phyloP scores from a whole-genome alignment of 2,797 vertebrate species.

The Nothura maculosa region DNA sequence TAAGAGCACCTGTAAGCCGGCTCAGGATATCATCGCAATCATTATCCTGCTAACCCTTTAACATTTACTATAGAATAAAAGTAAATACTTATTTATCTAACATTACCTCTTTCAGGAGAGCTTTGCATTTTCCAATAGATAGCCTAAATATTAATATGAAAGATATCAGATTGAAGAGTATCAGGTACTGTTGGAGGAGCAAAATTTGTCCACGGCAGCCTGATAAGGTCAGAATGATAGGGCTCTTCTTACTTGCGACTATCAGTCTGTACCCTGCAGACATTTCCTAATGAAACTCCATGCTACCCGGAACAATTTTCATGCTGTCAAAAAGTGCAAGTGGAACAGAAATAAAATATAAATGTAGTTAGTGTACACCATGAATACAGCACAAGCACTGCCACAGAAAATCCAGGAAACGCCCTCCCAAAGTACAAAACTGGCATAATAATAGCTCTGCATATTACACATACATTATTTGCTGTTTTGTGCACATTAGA shows the following conservation, averaged over 20 bases:
- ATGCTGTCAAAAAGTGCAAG: conserved; percentile 48
- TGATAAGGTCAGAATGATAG: conserved; percentile 45
- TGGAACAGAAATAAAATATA: conserved; percentile 43
- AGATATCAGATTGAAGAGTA: conserved; percentile 38
- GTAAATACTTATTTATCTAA: conserved; percentile 14
- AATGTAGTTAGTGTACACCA: not conserved
- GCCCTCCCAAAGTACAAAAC: not conserved
- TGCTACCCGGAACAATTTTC: conserved; percentile 50
- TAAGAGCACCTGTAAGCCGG: not conserved
- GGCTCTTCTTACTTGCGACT: conserved; percentile 52
- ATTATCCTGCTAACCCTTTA: conserved; percentile 14
- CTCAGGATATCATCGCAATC: not conserved
- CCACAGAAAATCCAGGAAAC: not conserved
- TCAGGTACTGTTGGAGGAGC: not conserved
- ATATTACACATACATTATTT: not conserved
- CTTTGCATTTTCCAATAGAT: not conserved
- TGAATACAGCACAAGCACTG: not conserved
- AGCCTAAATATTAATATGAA: conserved; percentile 30
- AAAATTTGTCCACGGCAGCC: not conserved
- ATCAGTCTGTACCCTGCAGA: conserved; percentile 33
- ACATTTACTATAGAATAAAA: not conserved
- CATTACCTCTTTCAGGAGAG: conserved; percentile 1
- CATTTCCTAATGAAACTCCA: conserved; percentile 59
- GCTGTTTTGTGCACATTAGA: not conserved
- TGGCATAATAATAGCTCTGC: not conserved